Evolutionary conservation across 2,797 vertebrate species (phyloP).

Genomic region (Darevskia mixta): DNA sequence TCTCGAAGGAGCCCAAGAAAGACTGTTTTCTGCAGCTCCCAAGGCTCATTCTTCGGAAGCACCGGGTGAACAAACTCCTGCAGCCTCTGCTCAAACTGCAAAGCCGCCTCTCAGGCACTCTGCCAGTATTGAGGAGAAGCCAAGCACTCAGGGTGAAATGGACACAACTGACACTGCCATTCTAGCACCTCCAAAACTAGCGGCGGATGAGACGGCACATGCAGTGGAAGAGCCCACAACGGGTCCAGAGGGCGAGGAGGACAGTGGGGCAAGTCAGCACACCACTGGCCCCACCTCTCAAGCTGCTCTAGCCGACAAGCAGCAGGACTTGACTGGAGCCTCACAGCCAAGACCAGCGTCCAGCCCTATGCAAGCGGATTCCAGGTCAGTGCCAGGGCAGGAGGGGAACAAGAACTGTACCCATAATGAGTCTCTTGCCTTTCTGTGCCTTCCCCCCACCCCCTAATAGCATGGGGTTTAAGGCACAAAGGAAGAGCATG

Average conservation of each 20-base stretch:
- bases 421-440: not conserved
- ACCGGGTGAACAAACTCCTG: not conserved
- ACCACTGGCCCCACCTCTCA: not conserved
- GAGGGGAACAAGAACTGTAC: no score
- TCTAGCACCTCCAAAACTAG: not conserved
- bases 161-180: not conserved
- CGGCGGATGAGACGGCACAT: not conserved
- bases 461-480: not conserved
- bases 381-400: conserved; percentile 63
- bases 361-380: not conserved
- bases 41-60: no score
- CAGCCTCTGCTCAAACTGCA: rapidly evolving
- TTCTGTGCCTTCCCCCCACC: rapidly evolving
- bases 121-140: not conserved
- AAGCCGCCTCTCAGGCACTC: not conserved
- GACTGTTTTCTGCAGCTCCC: no score
- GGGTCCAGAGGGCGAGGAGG: conserved; percentile 21
- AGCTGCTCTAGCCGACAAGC: not conserved
- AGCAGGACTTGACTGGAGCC: not conserved
- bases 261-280: not conserved
- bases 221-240: conserved; percentile 22
- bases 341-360: not conserved
- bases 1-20: no score
- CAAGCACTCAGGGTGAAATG: not conserved
- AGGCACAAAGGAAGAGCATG: no score